Percentiles rank a stretch among this genome's conserved stretches.
phyloP scores from a whole-genome alignment of 2,113 vertebrate species.

The Macroglossus sobrinus region DNA sequence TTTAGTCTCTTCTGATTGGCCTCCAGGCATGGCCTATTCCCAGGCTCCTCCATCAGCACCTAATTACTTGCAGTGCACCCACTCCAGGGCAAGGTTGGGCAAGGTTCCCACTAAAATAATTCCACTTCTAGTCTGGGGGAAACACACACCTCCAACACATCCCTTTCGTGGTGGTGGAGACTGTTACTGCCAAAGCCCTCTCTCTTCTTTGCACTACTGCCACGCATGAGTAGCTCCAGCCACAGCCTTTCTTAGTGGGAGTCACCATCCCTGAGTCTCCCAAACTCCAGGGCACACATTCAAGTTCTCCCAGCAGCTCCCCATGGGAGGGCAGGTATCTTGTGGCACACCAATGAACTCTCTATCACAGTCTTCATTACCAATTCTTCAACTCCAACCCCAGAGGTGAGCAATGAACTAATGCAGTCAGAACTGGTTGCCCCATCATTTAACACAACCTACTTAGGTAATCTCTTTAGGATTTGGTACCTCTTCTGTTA shows the following conservation, averaged over 20 bases:
- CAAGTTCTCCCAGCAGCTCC: neutral
- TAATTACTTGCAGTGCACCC: neutral
- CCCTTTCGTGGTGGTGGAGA: neutral
- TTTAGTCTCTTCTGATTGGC: neutral
- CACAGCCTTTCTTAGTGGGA: neutral
- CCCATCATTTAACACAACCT: neutral
- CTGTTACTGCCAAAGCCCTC: neutral
- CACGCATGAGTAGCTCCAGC: neutral
- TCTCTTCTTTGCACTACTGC: neutral
- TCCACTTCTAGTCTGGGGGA: neutral
- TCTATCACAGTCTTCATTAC: neutral
- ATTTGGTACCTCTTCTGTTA: neutral
- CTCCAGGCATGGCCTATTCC: neutral
- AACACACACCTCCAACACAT: neutral
- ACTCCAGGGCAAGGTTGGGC: neutral
- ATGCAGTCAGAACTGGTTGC: neutral
- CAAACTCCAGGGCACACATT: too few species aligned
- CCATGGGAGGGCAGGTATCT: rapidly evolving
- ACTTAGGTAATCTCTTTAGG: neutral
- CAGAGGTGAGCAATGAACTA: neutral
- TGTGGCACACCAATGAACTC: neutral
- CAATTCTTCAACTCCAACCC: neutral
- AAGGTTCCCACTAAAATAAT: neutral
- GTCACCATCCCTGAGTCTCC: neutral
- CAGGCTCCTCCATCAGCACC: too few species aligned